Evolutionary conservation across 2,797 vertebrate species (phyloP), one percentile per base, ranked within the genome.

Genomic region (Okamejei kenojei): DNA sequence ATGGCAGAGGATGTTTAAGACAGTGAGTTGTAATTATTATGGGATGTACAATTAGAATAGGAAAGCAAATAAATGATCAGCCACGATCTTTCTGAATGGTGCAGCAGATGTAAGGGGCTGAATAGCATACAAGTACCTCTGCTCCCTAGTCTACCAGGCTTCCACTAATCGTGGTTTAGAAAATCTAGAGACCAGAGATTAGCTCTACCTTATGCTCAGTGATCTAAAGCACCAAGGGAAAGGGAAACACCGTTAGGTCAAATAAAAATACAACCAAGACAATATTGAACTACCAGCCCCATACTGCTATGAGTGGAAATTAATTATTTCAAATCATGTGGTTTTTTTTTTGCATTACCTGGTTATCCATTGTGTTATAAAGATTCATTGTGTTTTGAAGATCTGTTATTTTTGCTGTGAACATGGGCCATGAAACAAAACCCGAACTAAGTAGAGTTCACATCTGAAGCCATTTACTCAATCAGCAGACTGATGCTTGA

Each of bases 391-490:
- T 74, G 71, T 54, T 54, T 73, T 54, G 45, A 92, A 92, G 35
- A 92, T 45, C 5, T 74, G 35, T 58, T 76, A 76, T 76, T 91
- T 10, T 71, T 92, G 17, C 90, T 74, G 15, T 5, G 38, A 73
- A 54, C 38, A 76, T 5, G 10, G n/a, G 71, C 90, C 26, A 73
- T 45, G 38, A 74, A 54, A 76, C 35, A 58, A 92, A 92, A 76
- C 11, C 45, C 15, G 23, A 74, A 91, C 35, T 7, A 15, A 54
- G 71, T 45, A 45, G 71, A 92, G 35, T 54, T 54, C 68, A 92
- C 68, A 92, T 35, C 23, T 11, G 68, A 92, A 92, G 35, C 84
- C 90, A 92, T 11, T 92, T 73, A 92, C n/a, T 92, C 90, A 92
- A 13, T 76, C 68, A 23, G 71, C 71, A 92, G 90, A 92, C 38